A percentile compares a stretch with the other conserved stretches of the same genome.
Evolutionary conservation across 2,113 vertebrate species (phyloP).

Genomic region (Cygnus atratus): DNA sequence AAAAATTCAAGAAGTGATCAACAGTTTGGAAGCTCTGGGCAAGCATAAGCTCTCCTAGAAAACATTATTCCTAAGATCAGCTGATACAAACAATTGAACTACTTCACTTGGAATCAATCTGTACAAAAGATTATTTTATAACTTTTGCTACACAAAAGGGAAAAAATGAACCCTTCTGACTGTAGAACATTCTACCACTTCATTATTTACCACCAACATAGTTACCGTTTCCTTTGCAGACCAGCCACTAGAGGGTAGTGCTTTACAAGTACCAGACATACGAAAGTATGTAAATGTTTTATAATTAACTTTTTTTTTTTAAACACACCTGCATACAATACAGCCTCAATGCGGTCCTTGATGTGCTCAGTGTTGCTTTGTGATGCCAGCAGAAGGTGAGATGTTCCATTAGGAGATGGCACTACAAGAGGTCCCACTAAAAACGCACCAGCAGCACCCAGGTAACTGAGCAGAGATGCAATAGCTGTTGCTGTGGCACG

Average conservation of each 20-base stretch:
- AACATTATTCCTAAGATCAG: background rate
- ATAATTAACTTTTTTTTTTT: accelerated
- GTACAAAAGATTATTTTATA: background rate
- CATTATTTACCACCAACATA: background rate
- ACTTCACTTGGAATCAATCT: background rate
- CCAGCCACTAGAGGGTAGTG: constrained; percentile 64
- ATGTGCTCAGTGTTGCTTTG: constrained; percentile 74
- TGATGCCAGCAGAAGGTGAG: background rate
- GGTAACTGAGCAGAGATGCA: constrained; percentile 87
- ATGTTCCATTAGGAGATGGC: constrained; percentile 87
- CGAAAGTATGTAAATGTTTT: background rate
- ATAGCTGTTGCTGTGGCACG: constrained; percentile 95
- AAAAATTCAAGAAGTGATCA: constrained; percentile 3
- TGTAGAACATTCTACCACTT: background rate
- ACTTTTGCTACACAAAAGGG: background rate
- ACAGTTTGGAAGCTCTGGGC: background rate
- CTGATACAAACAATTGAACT: background rate
- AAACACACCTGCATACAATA: constrained; percentile 89
- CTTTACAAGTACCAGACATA: constrained; percentile 3
- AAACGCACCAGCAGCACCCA: constrained; percentile 87
- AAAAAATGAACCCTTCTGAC: background rate
- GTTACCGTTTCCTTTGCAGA: background rate
- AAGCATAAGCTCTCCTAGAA: background rate
- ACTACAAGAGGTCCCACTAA: constrained; percentile 91
- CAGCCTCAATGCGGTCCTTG: constrained; percentile 87